phyloP scores from a whole-genome alignment of 2,113 vertebrate genomes.

The Myxocyprinus asiaticus region DNA sequence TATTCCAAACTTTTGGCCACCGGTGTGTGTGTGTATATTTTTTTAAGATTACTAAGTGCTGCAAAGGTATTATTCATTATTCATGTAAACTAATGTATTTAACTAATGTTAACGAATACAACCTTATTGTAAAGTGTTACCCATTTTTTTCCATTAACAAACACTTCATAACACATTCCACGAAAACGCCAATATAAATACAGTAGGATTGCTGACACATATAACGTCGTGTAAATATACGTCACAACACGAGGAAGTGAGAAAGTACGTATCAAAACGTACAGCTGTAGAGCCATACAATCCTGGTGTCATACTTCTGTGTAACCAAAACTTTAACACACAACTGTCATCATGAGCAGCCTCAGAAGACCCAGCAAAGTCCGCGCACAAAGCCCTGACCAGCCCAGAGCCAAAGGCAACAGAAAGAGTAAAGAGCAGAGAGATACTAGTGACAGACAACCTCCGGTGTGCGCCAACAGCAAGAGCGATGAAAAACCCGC shows the following conservation, averaged over 20 bases:
- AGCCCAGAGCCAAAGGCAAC: background rate
- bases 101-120: too few species aligned
- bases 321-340: background rate
- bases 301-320: constrained; percentile 11
- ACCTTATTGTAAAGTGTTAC: too few species aligned
- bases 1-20: too few species aligned
- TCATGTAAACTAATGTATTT: too few species aligned
- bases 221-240: background rate
- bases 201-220: background rate
- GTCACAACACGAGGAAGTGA: background rate
- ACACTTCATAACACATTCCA: background rate
- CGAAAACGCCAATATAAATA: background rate
- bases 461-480: background rate
- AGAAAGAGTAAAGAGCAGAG: background rate
- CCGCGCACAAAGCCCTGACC: accelerated
- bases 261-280: background rate
- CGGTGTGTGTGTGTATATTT: too few species aligned
- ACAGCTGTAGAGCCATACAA: background rate
- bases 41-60: too few species aligned
- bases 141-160: too few species aligned
- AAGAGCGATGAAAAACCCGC: background rate
- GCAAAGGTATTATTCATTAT: too few species aligned
- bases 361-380: constrained; percentile 30
- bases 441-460: background rate
- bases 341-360: constrained; percentile 51